phyloP scores from a whole-genome alignment of 2,113 vertebrate genomes.

The Ptilonorhynchus violaceus region DNA sequence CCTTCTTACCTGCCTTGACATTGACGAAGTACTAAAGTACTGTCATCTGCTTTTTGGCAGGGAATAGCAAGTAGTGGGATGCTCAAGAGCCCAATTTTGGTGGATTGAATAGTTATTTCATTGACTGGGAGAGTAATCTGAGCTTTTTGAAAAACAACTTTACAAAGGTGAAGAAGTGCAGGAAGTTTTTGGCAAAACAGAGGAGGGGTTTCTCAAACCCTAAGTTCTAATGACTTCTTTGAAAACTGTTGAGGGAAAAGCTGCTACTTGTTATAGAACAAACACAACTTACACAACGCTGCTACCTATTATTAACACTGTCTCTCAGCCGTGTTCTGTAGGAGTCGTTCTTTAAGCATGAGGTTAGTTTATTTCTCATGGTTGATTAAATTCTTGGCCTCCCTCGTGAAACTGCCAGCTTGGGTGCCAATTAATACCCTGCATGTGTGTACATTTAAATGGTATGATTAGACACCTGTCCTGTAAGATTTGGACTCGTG shows the following conservation, averaged over 20 bases:
- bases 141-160: neutral
- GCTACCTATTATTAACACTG: neutral
- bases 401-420: slow-evolving; percentile 22
- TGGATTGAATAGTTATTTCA: neutral
- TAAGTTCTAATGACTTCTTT: neutral
- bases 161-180: neutral
- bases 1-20: neutral
- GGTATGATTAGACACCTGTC: slow-evolving; percentile 52
- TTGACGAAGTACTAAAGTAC: neutral
- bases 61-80: neutral
- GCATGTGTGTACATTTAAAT: slow-evolving; percentile 14
- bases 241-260: neutral
- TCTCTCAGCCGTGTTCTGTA: neutral
- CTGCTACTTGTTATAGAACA: neutral
- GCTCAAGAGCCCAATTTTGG: neutral
- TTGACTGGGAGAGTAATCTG: neutral
- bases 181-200: neutral
- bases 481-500: neutral
- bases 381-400: slow-evolving; percentile 58
- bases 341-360: neutral
- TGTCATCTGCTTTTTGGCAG: neutral
- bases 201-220: neutral
- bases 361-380: slow-evolving; percentile 28
- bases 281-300: neutral
- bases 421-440: slow-evolving; percentile 50